Conservation (phyloP, 2,888 invertebrate species). For the Prostheceraeus crozeri region DNA sequence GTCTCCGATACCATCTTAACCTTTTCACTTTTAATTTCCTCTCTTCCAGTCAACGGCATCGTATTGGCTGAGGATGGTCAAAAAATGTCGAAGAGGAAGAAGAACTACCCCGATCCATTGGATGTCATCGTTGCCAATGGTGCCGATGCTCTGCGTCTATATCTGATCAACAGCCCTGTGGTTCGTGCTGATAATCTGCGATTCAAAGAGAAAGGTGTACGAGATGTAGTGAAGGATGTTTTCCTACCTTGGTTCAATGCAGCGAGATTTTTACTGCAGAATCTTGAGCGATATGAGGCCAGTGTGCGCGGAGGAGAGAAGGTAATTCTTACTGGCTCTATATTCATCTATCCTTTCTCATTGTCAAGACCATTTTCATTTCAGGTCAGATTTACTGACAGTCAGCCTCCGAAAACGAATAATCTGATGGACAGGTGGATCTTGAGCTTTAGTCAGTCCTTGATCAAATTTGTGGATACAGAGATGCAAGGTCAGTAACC, state of each 20-base stretch:
- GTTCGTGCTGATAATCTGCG: slow-evolving; percentile 89
- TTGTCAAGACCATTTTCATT: background rate
- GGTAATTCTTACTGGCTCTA: no score
- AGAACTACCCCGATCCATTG: slow-evolving; percentile 95
- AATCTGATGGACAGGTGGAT: slow-evolving; percentile 98
- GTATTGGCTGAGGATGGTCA: slow-evolving; percentile 71
- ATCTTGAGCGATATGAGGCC: background rate
- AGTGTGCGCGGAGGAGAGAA: no score
- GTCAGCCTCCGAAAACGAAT: slow-evolving; percentile 44
- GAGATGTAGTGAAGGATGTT: slow-evolving; percentile 90
- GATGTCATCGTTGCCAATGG: slow-evolving; percentile 79
- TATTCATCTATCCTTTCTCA: no score
- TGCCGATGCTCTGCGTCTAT: slow-evolving; percentile 84
- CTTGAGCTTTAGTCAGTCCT: slow-evolving; percentile 84
- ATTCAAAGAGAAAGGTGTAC: slow-evolving; percentile 93
- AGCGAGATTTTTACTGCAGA: slow-evolving; percentile 75
- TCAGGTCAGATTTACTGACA: slow-evolving; percentile 18
- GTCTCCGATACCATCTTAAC: no score
- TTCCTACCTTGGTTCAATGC: slow-evolving; percentile 82
- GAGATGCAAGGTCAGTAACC: slow-evolving; percentile 69
- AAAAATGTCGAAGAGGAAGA: slow-evolving; percentile 98
- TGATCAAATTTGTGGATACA: slow-evolving; percentile 74
- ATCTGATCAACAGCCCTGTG: slow-evolving; percentile 93
- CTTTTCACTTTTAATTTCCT: background rate
- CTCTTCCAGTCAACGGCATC: background rate